These are phyloP conservation scores for Balanococcus diminutus DNA, from an alignment of 2,888 invertebrate species.

Conservation along the genomic window DNA sequence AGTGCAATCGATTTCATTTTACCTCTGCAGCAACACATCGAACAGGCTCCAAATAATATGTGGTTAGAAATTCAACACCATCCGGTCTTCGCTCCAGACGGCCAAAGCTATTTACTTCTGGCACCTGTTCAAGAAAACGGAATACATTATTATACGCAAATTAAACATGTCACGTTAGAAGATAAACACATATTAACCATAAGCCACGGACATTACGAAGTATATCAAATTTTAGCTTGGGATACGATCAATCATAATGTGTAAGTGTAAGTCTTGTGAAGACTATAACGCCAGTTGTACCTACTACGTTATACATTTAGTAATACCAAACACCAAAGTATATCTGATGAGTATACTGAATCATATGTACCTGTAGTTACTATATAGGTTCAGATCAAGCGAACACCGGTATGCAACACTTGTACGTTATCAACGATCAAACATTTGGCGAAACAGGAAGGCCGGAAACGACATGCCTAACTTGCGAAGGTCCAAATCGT, in stretches of 20 bases:
- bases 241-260: constrained; percentile 82
- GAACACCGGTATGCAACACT: constrained; percentile 79
- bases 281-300: too few relatives aligned
- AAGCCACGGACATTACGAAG: constrained; percentile 85
- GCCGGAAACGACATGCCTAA: constrained; percentile 80
- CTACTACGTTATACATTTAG: not conserved
- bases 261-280: constrained; percentile 62
- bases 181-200: constrained; percentile 83
- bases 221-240: constrained; percentile 81
- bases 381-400: constrained; percentile 80
- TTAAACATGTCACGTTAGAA: constrained; percentile 79
- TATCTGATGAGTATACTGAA: not conserved
- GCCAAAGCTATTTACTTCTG: constrained; percentile 80
- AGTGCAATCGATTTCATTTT: not conserved
- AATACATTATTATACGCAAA: constrained; percentile 84
- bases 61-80: constrained; percentile 86
- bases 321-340: too few relatives aligned
- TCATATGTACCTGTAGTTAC: constrained; percentile 68
- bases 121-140: constrained; percentile 81
- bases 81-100: constrained; percentile 82
- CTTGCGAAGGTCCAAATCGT: constrained; percentile 83
- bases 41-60: constrained; percentile 80
- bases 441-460: constrained; percentile 72
- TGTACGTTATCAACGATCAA: constrained; percentile 75
- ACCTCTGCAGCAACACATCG: constrained; percentile 73